Evolutionary conservation across 2,888 invertebrate species (phyloP).

Genomic region (Gisinianus flammeolus): DNA sequence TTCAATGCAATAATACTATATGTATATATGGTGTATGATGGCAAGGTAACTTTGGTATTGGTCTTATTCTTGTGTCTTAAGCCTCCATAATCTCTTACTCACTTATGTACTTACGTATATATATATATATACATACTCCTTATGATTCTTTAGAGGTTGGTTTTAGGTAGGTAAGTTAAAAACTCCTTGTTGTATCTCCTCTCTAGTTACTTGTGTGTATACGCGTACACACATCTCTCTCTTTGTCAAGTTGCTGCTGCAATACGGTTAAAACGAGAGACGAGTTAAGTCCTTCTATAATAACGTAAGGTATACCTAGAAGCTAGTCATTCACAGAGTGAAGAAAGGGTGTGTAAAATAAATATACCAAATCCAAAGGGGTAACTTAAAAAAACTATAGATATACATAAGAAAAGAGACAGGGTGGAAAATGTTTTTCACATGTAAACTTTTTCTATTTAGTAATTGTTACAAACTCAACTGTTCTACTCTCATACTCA

Average conservation of each 20-base stretch:
- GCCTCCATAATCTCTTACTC: neutral
- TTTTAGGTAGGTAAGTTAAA: neutral
- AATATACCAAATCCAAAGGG: neutral
- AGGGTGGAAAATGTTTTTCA: neutral
- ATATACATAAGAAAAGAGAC: neutral
- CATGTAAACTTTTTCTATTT: no score
- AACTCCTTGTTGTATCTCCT: neutral
- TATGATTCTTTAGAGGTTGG: neutral
- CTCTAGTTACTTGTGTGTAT: neutral
- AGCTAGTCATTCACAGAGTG: no score
- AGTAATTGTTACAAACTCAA: no score
- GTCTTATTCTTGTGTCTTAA: neutral
- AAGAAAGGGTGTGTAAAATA: conserved; percentile 1
- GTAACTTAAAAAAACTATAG: neutral
- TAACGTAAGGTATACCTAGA: no score
- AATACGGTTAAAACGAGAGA: no score
- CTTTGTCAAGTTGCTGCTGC: no score
- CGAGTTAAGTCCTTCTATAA: no score
- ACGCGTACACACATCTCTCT: neutral
- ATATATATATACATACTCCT: neutral
- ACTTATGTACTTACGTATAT: neutral
- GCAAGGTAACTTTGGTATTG: neutral
- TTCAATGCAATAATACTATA: no score
- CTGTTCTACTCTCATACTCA: no score
- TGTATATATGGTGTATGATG: no score